These are phyloP conservation scores for Pseudomyrmex pallidus DNA, from an alignment of 1,140 invertebrate genomes.

Conservation along the genomic window DNA sequence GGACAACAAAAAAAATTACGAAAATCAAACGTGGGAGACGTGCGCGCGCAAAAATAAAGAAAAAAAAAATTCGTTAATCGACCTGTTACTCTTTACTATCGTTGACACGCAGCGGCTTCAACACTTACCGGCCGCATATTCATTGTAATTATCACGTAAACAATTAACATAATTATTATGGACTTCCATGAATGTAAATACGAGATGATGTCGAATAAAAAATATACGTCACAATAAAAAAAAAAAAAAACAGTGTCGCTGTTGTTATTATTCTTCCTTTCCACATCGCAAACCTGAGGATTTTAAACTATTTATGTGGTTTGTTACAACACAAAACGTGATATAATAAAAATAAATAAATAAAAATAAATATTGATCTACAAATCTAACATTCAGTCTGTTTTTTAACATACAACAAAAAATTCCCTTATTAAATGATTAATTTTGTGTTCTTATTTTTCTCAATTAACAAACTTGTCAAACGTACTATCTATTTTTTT, in stretches of 20 bases:
- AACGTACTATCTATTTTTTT: too few species aligned
- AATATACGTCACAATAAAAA: constrained; percentile 77
- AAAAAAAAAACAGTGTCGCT: too few species aligned
- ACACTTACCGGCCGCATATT: constrained; percentile 73
- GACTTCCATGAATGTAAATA: constrained; percentile 82
- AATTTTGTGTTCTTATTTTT: too few species aligned
- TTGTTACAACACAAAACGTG: too few species aligned
- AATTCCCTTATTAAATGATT: too few species aligned
- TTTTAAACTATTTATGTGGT: too few species aligned
- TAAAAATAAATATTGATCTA: too few species aligned
- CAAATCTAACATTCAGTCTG: too few species aligned
- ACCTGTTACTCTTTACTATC: constrained; percentile 73
- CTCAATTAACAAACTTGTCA: too few species aligned
- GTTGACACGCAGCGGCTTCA: constrained; percentile 63
- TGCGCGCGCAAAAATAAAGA: constrained; percentile 9
- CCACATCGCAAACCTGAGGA: background rate
- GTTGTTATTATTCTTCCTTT: background rate
- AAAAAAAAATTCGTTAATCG: constrained; percentile 64
- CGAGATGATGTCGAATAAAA: constrained; percentile 84
- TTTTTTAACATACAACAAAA: too few species aligned
- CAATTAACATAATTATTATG: constrained; percentile 81
- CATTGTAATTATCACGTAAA: constrained; percentile 83
- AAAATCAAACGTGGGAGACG: background rate
- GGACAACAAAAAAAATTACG: constrained; percentile 1
- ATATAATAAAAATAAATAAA: too few species aligned